These are phyloP conservation scores for Lysandra coridon DNA, from an alignment of 2,888 invertebrate genomes.

Conservation along the genomic window DNA sequence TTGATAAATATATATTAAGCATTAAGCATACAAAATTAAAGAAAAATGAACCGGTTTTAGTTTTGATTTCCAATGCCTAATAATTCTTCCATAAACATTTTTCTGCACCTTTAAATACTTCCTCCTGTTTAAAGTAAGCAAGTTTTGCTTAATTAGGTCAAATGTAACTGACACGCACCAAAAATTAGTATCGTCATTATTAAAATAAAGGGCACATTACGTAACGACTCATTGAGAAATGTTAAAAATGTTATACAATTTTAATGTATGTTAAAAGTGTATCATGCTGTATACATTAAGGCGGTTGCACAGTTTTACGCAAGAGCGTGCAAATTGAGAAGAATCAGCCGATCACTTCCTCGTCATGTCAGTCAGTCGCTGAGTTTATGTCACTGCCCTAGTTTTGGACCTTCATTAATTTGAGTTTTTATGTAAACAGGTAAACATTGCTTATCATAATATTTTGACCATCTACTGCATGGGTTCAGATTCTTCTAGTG, in stretches of 20 bases:
- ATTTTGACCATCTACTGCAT: no score
- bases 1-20: no score
- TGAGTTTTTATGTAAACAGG: neutral
- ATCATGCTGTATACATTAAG: constrained; percentile 54
- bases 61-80: no score
- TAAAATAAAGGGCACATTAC: neutral
- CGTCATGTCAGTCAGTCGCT: constrained; percentile 52
- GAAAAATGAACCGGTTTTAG: no score
- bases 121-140: no score
- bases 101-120: no score
- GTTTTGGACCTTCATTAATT: constrained; percentile 36
- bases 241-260: constrained; percentile 27
- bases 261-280: constrained; percentile 17
- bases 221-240: neutral
- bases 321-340: constrained; percentile 68
- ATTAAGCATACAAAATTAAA: no score
- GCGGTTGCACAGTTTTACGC: constrained; percentile 61
- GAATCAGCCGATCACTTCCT: constrained; percentile 61
- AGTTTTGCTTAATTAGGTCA: no score
- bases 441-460: no score
- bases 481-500: no score
- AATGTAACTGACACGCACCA: neutral
- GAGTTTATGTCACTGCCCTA: constrained; percentile 53
- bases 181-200: neutral
- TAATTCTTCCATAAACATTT: no score